Base-by-base conservation (phyloP, 2,888 invertebrate genomes). In the Caenorhabditis sp. region DNA sequence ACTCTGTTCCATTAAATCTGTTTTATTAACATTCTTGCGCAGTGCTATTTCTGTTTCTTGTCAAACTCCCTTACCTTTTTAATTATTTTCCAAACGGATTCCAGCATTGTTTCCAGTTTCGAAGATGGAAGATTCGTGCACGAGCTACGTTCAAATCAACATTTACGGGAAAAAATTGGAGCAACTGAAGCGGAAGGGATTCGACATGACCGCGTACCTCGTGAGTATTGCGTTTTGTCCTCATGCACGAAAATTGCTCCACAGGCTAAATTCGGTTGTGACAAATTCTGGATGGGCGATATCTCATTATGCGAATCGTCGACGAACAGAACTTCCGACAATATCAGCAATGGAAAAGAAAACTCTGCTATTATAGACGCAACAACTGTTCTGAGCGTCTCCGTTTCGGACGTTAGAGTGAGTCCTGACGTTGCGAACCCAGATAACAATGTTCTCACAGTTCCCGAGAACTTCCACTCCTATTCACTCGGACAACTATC, bases 241-340 rank as follows among this genome's bases (percentile, higher is more conserved):
- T n/a, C n/a, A n/a, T n/a, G n/a, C n/a, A n/a, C n/a, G n/a, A n/a
- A n/a, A n/a, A n/a, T n/a, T n/a, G n/a, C n/a, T n/a, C n/a, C n/a
- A n/a, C n/a, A n/a, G n/a, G n/a, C n/a, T n/a, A 15, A 59, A 8
- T 13, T 62, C 6, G 62, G 62, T 1, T 62, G 62, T n/a, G 24
- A 32, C 13, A 62, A 62, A 17, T 20, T 62, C 7, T 62, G 62
- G 62, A 62, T 62, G n/a, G 41, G 30, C 5, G 62, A 62, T 22
- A 41, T 30, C n/a, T n/a, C n/a, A n/a, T n/a, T n/a, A n/a, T n/a
- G n/a, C n/a, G n/a, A n/a, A 9, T 15, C 39, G n/a, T 15, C 52
- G 39, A 37, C 30, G 32, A 48, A 20, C 17, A 35, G 32, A n/a
- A 35, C 32, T 7, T 35, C 39, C n/a, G 30, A 9, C 41, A 8